Percentiles rank a stretch among this genome's conserved stretches.
phyloP scores from a whole-genome alignment of 1,140 invertebrate species.

The Pseudobourletiella spinata region DNA sequence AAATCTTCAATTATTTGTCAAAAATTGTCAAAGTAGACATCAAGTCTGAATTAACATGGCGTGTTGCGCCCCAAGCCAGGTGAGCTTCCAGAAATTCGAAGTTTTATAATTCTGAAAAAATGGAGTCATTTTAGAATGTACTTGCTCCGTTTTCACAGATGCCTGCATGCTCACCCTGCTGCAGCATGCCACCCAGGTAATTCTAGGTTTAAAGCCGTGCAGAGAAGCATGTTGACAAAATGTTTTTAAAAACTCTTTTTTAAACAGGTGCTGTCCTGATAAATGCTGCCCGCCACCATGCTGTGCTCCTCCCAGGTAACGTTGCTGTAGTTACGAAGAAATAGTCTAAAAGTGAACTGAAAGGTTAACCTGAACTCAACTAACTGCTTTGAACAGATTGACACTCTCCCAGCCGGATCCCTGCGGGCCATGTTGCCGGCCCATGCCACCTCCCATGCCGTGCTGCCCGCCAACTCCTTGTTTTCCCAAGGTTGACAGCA shows the following conservation, averaged over 20 bases:
- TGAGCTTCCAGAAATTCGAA: too few species aligned
- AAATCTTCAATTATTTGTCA: too few species aligned
- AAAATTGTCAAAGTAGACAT: too few species aligned
- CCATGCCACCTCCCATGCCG: constrained; percentile 12
- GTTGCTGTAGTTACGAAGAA: neutral
- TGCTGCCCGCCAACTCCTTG: constrained; percentile 12
- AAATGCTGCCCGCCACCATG: neutral
- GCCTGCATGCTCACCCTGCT: neutral
- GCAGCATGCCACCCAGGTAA: neutral
- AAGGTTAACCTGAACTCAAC: neutral
- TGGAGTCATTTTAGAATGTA: neutral
- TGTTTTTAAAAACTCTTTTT: neutral
- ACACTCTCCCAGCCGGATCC: constrained; percentile 15
- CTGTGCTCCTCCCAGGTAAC: neutral
- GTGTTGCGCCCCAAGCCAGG: neutral
- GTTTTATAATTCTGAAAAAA: neutral
- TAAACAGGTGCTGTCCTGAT: constrained; percentile 1
- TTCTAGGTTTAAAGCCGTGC: neutral
- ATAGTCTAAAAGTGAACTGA: neutral
- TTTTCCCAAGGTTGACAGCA: constrained; percentile 16
- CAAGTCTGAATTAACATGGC: too few species aligned
- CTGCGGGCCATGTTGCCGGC: constrained; percentile 14
- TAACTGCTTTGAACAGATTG: neutral
- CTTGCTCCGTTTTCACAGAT: neutral
- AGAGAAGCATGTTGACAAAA: neutral